Base-by-base conservation (phyloP, 2,888 invertebrate genomes). In the Strigamia maritima region DNA sequence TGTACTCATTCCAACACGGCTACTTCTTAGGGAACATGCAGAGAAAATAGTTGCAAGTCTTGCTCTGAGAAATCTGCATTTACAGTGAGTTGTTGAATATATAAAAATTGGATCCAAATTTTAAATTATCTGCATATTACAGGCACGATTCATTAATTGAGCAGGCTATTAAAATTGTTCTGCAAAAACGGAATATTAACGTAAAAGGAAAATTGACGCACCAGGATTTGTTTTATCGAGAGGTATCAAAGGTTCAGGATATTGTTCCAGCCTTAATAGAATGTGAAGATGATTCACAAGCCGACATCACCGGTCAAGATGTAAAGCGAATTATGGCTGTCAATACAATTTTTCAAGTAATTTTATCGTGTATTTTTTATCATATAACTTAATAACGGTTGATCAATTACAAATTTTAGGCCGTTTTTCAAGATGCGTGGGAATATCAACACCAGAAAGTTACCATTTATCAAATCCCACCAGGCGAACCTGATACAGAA, bases 1-100 rank as follows among this genome's bases (percentile, higher is more conserved):
- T 35, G 35, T 86, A 4, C 84, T 87, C 2, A 88, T 89, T 85
- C 87, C 89, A 6, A 91, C 91, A 0, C 86, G 88, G 1, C 86
- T 84, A 82, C 87, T 90, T 81, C 87, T 94, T 80, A 89, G 91
- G 81, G 92, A 92, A 85, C 91, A 93, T 83, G 91, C 92, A 7
- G 96, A 95, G 86, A 93, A 93, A 86, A 89, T 95, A 80, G 89
- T 92, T 16, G 92, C 92, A 0, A 93, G 93, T 0, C 87, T 90
- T 22, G 89, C 92, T 0, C 87, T 96, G 82, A 90, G 92, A 82
- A 88, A 89, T 77, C 87, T 91, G 79, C 93, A 90, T 79, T 84
- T 86, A 76, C 88, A 89, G 88, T 89, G 85, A 89, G 86, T 84
- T 77, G 4, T 76, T 31, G 16, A 19, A 12, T 8, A 10, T 44